phyloP scores from a whole-genome alignment of 2,888 invertebrate genomes.

The Dryomyza anilis region DNA sequence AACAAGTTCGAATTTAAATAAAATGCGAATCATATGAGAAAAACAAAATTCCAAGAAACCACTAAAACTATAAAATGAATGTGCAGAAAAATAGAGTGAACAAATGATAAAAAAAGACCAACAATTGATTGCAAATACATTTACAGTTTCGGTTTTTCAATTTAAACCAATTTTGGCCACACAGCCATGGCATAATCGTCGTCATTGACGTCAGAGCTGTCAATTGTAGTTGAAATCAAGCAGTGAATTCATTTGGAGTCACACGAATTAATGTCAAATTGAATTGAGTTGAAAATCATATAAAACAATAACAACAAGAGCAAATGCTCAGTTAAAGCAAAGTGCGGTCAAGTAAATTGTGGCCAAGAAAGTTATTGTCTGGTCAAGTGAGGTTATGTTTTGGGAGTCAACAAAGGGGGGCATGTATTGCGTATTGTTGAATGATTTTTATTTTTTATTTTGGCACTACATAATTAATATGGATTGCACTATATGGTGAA shows the following conservation, averaged over 20 bases:
- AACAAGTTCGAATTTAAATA: background rate
- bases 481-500: no score
- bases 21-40: background rate
- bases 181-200: background rate
- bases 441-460: background rate
- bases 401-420: background rate
- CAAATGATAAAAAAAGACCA: background rate
- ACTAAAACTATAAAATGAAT: background rate
- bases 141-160: no score
- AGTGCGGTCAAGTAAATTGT: background rate
- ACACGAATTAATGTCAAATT: background rate
- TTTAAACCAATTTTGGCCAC: conserved; percentile 3
- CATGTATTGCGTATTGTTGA: background rate
- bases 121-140: conserved; percentile 4
- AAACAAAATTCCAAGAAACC: conserved; percentile 7
- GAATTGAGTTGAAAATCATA: background rate
- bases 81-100: background rate
- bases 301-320: no score
- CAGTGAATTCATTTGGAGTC: background rate
- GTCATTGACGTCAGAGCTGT: conserved; percentile 15
- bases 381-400: no score
- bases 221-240: background rate
- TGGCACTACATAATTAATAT: no score
- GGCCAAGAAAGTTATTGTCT: no score
- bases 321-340: background rate